phyloP scores from a whole-genome alignment of 64 coral and sea anemone species.

The Hydrozoanthus tunicans region DNA sequence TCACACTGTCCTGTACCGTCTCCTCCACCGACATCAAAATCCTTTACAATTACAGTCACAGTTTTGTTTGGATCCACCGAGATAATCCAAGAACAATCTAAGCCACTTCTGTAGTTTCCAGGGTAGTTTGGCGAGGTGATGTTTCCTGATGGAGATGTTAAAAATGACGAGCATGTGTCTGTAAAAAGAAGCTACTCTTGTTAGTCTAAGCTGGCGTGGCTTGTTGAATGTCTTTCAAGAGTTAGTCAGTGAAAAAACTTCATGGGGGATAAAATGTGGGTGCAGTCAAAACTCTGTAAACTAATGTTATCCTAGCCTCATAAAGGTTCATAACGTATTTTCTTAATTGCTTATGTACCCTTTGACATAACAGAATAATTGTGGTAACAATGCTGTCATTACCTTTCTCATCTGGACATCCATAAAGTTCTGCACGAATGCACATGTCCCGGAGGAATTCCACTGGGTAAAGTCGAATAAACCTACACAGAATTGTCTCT shows the following conservation, averaged over 20 bases:
- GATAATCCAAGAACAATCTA: constrained; percentile 83
- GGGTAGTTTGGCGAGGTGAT: constrained; percentile 72
- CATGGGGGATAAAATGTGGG: too few species aligned
- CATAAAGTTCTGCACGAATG: constrained; percentile 81
- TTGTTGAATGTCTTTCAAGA: too few species aligned
- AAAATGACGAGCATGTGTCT: constrained; percentile 62
- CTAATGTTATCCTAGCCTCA: too few species aligned
- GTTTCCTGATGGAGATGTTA: constrained; percentile 37
- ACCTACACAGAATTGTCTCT: constrained; percentile 68
- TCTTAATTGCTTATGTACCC: too few species aligned
- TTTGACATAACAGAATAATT: too few species aligned
- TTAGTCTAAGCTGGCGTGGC: too few species aligned
- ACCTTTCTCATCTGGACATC: constrained; percentile 71
- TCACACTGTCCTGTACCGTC: background rate
- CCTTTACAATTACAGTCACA: constrained; percentile 55
- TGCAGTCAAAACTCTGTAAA: too few species aligned
- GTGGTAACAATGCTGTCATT: background rate
- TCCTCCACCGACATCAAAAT: constrained; percentile 69
- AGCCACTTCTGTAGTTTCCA: constrained; percentile 43
- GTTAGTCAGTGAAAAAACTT: too few species aligned
- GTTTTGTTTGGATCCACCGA: constrained; percentile 32
- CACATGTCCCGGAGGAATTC: constrained; percentile 53
- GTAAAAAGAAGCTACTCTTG: background rate
- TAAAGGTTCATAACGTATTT: too few species aligned
- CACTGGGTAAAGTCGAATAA: constrained; percentile 69